Evolutionary conservation across 2,113 vertebrate species (phyloP).

Genomic region (Hystrix brachyura): DNA sequence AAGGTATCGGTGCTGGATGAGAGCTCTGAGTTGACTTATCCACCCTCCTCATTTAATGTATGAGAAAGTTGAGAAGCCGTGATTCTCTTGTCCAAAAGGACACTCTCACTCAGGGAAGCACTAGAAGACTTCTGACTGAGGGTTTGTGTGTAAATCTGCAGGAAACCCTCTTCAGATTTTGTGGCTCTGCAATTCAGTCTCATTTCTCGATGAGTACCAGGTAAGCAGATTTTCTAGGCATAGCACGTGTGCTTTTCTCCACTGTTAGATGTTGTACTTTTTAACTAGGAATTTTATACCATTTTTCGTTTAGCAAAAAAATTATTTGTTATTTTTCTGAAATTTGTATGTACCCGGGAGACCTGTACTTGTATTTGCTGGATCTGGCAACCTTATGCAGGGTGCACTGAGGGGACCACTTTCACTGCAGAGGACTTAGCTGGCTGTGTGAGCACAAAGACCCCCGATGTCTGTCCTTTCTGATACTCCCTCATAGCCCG

Average conservation of each 20-base stretch:
- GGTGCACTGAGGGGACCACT: neutral
- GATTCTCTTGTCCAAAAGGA: neutral
- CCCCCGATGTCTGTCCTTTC: neutral
- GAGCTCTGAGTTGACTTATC: neutral
- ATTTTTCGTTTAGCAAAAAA: neutral
- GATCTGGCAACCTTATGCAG: neutral
- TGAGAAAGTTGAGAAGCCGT: neutral
- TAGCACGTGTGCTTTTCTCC: fast-evolving
- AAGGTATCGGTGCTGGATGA: neutral
- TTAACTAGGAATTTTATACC: neutral
- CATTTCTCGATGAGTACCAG: neutral
- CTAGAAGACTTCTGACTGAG: neutral
- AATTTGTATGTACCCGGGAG: neutral
- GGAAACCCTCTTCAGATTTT: neutral
- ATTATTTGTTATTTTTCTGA: neutral
- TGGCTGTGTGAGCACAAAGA: neutral
- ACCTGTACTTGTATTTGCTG: neutral
- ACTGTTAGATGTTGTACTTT: neutral
- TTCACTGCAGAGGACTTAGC: neutral
- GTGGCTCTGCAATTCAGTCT: neutral
- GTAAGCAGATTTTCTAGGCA: neutral
- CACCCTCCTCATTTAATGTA: neutral
- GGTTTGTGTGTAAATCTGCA: neutral
- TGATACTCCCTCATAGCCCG: neutral
- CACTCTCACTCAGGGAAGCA: neutral